phyloP scores from a whole-genome alignment of 2,797 vertebrate species.

The Heterohyrax brucei region DNA sequence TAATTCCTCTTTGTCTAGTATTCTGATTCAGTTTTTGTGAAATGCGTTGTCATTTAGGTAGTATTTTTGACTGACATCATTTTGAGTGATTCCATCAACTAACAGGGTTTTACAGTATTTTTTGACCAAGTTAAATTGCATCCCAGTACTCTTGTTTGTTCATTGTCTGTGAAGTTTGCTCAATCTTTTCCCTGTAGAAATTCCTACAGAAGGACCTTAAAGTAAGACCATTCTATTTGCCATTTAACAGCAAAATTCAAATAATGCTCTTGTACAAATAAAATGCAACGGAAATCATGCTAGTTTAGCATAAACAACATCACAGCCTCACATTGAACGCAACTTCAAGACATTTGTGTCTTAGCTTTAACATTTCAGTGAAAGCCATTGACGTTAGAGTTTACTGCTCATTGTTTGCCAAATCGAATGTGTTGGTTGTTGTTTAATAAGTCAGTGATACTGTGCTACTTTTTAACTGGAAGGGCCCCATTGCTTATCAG shows the following conservation, averaged over 20 bases:
- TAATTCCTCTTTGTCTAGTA: neutral
- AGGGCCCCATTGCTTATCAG: neutral
- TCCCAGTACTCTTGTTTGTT: slow-evolving; percentile 60
- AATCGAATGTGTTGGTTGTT: neutral
- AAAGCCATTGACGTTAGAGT: neutral
- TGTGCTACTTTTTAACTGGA: neutral
- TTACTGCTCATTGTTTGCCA: slow-evolving; percentile 36
- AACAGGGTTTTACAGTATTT: slow-evolving; percentile 56
- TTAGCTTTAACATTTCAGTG: neutral
- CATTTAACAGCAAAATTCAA: slow-evolving; percentile 64
- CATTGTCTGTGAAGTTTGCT: slow-evolving; percentile 50
- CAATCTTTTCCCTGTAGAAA: slow-evolving; percentile 57
- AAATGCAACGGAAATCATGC: slow-evolving; percentile 6
- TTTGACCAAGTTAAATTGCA: slow-evolving; percentile 75
- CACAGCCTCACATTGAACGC: neutral
- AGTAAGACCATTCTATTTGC: slow-evolving; percentile 57
- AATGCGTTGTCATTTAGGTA: slow-evolving; percentile 12
- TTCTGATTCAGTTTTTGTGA: neutral
- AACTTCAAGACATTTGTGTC: neutral
- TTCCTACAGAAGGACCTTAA: slow-evolving; percentile 63
- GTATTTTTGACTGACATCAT: slow-evolving; percentile 56
- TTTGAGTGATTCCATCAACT: slow-evolving; percentile 60
- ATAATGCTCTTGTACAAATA: slow-evolving; percentile 24
- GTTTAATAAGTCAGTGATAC: neutral
- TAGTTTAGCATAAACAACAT: slow-evolving; percentile 23